These are phyloP conservation scores for Notodonta ziczac DNA, from an alignment of 2,888 invertebrate genomes.

Conservation along the genomic window DNA sequence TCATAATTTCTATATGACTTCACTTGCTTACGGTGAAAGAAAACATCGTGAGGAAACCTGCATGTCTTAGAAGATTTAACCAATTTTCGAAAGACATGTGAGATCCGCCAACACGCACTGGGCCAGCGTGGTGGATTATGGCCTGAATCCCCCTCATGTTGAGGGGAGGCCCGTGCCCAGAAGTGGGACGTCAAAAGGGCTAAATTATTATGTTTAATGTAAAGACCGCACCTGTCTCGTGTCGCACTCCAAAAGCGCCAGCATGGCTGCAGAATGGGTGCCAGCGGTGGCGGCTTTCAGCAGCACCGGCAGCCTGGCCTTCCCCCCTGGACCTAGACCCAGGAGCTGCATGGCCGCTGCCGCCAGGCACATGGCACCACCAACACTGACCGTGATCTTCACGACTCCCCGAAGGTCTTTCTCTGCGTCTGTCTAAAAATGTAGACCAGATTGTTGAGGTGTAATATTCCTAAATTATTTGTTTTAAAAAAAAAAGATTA, in stretches of 20 bases:
- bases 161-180: no score
- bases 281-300: constrained; percentile 71
- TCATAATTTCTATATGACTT: no score
- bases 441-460: not conserved
- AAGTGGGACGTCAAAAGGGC: no score
- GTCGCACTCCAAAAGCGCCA: constrained; percentile 69
- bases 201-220: no score
- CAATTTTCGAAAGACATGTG: no score
- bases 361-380: constrained; percentile 72
- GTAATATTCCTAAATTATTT: not conserved
- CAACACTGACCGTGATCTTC: constrained; percentile 68
- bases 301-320: constrained; percentile 58
- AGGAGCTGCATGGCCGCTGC: constrained; percentile 69
- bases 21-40: no score
- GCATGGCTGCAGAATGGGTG: constrained; percentile 69
- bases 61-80: no score
- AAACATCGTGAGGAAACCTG: no score
- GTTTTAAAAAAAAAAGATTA: no score
- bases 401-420: constrained; percentile 71
- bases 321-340: constrained; percentile 57
- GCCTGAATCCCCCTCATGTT: no score
- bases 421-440: constrained; percentile 68
- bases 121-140: no score
- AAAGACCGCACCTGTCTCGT: constrained; percentile 59
- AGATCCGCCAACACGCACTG: no score